Evolutionary conservation across 2,888 invertebrate species (phyloP).

Genomic region (Ophonus ardosiacus): DNA sequence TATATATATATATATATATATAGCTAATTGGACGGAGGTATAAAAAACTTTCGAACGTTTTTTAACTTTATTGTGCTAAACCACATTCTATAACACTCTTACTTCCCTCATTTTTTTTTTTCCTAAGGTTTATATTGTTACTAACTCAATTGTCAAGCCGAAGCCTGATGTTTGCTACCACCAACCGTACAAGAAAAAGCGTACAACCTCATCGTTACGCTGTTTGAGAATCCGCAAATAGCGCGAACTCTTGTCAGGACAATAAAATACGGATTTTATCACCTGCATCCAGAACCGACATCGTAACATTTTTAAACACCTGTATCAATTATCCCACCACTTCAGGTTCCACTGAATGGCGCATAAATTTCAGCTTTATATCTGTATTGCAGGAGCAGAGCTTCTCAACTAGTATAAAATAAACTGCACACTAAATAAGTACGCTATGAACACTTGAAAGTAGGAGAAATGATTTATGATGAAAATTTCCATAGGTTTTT

Average conservation of each 20-base stretch:
- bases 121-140: too few relatives aligned
- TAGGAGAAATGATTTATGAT: neutral
- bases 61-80: too few relatives aligned
- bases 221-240: conserved; percentile 17
- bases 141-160: neutral
- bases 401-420: neutral
- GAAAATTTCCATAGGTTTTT: neutral
- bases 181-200: neutral
- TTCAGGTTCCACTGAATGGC: conserved; percentile 19
- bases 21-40: too few relatives aligned
- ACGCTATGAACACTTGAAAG: neutral
- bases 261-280: conserved; percentile 50
- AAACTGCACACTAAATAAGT: too few relatives aligned
- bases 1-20: too few relatives aligned
- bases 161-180: neutral
- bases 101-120: too few relatives aligned
- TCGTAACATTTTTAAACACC: conserved; percentile 51
- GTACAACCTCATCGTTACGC: neutral
- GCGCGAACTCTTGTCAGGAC: conserved; percentile 14
- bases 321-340: conserved; percentile 54
- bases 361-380: conserved; percentile 50
- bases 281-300: conserved; percentile 7
- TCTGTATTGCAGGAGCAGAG: conserved; percentile 26
- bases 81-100: too few relatives aligned
- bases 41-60: too few relatives aligned